A percentile compares a stretch with the other conserved stretches of the same genome.
Evolutionary conservation across 2,888 invertebrate genomes (phyloP).

Genomic region (Caenorhabditis doughertyi): DNA sequence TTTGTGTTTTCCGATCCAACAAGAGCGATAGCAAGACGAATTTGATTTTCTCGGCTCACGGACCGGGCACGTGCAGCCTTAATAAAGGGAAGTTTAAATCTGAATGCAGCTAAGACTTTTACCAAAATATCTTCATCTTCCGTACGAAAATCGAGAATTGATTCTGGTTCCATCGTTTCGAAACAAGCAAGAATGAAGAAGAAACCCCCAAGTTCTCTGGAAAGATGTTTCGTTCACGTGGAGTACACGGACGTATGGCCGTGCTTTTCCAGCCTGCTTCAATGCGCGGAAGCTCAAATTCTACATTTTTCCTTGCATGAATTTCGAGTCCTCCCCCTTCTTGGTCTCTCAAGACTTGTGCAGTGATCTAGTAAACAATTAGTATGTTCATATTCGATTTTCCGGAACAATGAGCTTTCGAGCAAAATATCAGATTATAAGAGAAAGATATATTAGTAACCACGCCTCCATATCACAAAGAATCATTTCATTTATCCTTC

Average conservation of each 20-base stretch:
- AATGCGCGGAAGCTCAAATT: constrained; percentile 25
- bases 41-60: constrained; percentile 36
- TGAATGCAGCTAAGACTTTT: neutral
- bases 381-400: constrained; percentile 27
- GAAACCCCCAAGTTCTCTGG: neutral
- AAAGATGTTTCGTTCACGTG: constrained; percentile 26
- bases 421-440: constrained; percentile 4
- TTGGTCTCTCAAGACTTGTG: constrained; percentile 11
- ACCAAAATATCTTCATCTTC: constrained; percentile 25
- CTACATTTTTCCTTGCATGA: neutral
- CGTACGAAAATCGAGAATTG: constrained; percentile 45
- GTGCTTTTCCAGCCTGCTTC: neutral
- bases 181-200: neutral
- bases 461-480: constrained; percentile 34
- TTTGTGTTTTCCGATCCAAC: constrained; percentile 33
- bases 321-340: neutral
- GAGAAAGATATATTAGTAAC: neutral
- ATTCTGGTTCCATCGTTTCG: constrained; percentile 30
- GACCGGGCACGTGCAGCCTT: constrained; percentile 43
- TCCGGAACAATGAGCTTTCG: constrained; percentile 47
- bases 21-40: constrained; percentile 35
- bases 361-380: constrained; percentile 36
- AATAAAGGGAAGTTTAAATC: neutral
- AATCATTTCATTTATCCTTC: constrained; percentile 4
- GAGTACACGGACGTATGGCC: constrained; percentile 27